These are phyloP conservation scores for Acinonyx jubatus DNA, from an alignment of 2,113 vertebrate species.

Conservation along the genomic window DNA sequence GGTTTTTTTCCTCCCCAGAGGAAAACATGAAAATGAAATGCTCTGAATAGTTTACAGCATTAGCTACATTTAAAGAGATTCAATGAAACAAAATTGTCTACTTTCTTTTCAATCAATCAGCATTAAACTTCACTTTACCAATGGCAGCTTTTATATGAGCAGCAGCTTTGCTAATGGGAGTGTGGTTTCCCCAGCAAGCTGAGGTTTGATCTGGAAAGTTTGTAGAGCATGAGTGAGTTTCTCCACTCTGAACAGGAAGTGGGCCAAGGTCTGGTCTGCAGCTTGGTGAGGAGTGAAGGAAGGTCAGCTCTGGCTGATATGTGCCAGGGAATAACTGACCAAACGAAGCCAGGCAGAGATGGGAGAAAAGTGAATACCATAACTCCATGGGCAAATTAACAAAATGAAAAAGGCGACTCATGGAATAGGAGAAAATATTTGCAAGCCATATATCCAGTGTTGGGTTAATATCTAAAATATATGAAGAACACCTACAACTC, in stretches of 20 bases:
- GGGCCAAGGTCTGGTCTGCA: constrained; percentile 18
- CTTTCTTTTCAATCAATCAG: constrained; percentile 81
- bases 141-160: constrained; percentile 72
- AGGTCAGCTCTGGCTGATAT: constrained; percentile 44
- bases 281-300: background rate
- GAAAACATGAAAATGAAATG: constrained; percentile 76
- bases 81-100: constrained; percentile 78
- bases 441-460: background rate
- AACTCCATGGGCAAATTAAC: background rate
- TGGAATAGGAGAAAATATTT: background rate
- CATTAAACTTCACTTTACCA: constrained; percentile 78
- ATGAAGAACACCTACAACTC: background rate
- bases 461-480: background rate
- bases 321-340: constrained; percentile 76
- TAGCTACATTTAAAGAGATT: constrained; percentile 78
- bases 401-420: background rate
- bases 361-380: background rate
- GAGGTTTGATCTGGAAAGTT: constrained; percentile 74
- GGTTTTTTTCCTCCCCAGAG: background rate
- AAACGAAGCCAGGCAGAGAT: constrained; percentile 37
- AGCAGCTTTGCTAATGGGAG: constrained; percentile 44
- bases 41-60: constrained; percentile 75
- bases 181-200: constrained; percentile 50
- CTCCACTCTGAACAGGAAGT: constrained; percentile 40
- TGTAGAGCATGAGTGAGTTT: constrained; percentile 48